Percentiles rank a stretch among this genome's conserved stretches.
Evolutionary conservation across 2,113 vertebrate species (phyloP).

Genomic region (Ameiurus melas): DNA sequence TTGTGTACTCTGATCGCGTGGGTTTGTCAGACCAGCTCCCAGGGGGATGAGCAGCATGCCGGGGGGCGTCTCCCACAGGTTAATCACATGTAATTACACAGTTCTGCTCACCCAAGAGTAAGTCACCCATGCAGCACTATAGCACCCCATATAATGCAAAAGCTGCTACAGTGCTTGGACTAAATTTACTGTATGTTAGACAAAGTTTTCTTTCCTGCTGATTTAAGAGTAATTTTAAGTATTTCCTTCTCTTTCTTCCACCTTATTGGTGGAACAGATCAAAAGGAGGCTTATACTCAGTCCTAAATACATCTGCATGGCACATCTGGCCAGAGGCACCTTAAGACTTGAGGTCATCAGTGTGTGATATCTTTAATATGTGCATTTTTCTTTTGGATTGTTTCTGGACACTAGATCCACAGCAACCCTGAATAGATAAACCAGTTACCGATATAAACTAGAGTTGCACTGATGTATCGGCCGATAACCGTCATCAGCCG

Average conservation of each 20-base stretch:
- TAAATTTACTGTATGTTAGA: background rate
- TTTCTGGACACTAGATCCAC: background rate
- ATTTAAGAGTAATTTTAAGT: background rate
- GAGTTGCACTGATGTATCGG: no score
- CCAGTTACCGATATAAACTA: background rate
- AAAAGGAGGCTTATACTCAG: background rate
- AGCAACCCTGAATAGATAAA: background rate
- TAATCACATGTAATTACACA: constrained; percentile 52
- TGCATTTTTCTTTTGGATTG: background rate
- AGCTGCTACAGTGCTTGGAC: background rate
- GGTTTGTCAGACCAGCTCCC: constrained; percentile 27
- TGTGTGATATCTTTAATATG: background rate
- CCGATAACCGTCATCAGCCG: no score
- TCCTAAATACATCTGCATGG: constrained; percentile 10
- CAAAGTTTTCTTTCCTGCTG: background rate
- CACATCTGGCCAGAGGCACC: background rate
- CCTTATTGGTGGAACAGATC: background rate
- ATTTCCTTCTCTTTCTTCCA: background rate
- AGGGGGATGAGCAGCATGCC: constrained; percentile 24
- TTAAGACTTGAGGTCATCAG: background rate
- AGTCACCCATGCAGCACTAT: constrained; percentile 6
- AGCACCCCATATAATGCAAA: constrained; percentile 12
- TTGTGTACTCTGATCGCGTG: constrained; percentile 12
- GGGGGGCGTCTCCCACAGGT: constrained; percentile 47
- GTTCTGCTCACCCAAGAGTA: constrained; percentile 42